Evolutionary conservation across 2,113 vertebrate genomes (phyloP), one percentile per base, ranked within the genome.

Genomic region (Colossoma macropomum): DNA sequence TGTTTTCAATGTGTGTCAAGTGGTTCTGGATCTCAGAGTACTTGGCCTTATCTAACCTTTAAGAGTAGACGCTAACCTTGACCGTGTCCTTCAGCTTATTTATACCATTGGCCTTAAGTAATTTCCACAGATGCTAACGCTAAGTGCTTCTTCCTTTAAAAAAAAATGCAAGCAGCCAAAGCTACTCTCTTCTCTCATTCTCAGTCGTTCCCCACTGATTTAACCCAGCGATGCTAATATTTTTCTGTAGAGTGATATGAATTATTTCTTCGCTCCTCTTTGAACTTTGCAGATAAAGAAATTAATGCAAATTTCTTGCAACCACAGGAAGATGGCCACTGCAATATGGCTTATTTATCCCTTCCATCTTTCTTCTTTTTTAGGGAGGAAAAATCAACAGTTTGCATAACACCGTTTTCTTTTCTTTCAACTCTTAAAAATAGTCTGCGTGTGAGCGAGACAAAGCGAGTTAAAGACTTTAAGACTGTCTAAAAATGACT

Each of bases 271-370:
- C 76, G 54, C 74, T 83, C 41, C 63, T 78, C 75, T 86, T 87
- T 89, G 86, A 89, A 87, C 81, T 83, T 86, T 77, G 79, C 79
- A 86, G 85, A 87, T 80, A 84, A 88, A 89, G 74, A 81, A 87
- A 86, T 91, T 88, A 84, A 88, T 89, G 88, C 88, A 86, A 85
- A 87, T 89, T 80, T 88, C 45, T 72, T 83, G 84, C 83, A 19
- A 48, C n/a, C 82, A 48, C 38, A 11, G n/a, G 34, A 81, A 86
- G 56, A 86, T 82, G 78, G 38, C 27, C 30, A 30, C 63, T 66
- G 74, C 73, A 73, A 85, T 84, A 60, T 63, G 65, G 66, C 74
- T 82, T 83, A 84, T 83, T 86, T 88, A 41, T 79, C 68, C 70
- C 41, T 71, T 60, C 80, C 63, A 41, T 66, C 52, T 21, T 78